Evolutionary conservation across 1,140 invertebrate species (phyloP).

Genomic region (Tribolium castaneum): DNA sequence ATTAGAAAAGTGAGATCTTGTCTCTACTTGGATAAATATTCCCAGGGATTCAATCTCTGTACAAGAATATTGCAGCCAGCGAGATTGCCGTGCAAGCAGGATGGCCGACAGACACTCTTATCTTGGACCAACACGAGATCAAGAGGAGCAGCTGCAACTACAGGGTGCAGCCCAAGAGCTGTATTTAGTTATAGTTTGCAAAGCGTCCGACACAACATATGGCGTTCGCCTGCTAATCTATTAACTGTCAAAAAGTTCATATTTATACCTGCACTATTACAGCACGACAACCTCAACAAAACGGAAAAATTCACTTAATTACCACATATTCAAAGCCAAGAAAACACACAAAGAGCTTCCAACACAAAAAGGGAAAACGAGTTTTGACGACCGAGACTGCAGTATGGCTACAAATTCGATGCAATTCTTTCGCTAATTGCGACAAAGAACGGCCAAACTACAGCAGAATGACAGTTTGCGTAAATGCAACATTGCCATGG

Average conservation of each 20-base stretch:
- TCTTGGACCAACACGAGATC: slow-evolving; percentile 8
- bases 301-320: not conserved
- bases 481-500: not conserved
- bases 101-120: slow-evolving; percentile 7
- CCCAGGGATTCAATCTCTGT: not conserved
- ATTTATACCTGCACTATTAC: slow-evolving; percentile 25
- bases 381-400: not conserved
- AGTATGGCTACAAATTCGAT: not conserved
- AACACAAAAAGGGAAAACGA: not conserved
- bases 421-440: not conserved
- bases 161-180: slow-evolving; percentile 14
- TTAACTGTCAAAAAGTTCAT: slow-evolving; percentile 29
- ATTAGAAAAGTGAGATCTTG: slow-evolving; percentile 29
- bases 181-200: not conserved
- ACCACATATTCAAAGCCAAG: too few species aligned
- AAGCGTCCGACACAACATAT: slow-evolving; percentile 24
- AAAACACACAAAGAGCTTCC: not conserved
- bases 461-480: not conserved
- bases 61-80: not conserved
- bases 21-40: slow-evolving; percentile 3
- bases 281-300: slow-evolving; percentile 14
- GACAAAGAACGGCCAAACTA: not conserved
- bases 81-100: not conserved
- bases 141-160: slow-evolving; percentile 17
- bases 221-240: slow-evolving; percentile 32